Evolutionary conservation across 2,113 vertebrate genomes (phyloP).

Genomic region (Carassius carassius): DNA sequence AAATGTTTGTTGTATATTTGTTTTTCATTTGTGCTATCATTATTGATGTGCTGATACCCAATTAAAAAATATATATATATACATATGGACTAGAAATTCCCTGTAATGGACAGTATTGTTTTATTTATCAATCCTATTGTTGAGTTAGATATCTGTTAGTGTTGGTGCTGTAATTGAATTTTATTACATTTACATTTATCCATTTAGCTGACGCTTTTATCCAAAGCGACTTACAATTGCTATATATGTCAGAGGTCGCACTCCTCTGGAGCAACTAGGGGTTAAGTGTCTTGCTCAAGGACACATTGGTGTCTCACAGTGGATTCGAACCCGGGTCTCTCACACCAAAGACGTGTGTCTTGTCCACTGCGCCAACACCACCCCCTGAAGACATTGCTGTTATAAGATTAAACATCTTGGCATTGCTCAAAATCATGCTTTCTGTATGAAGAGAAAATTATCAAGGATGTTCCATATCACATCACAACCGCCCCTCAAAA

Average conservation of each 20-base stretch:
- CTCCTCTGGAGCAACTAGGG: too few species aligned
- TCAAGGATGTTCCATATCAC: background rate
- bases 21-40: background rate
- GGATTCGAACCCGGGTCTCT: too few species aligned
- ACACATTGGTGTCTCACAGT: too few species aligned
- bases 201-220: too few species aligned
- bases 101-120: background rate
- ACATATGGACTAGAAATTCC: background rate
- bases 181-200: too few species aligned
- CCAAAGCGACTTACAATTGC: too few species aligned
- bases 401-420: constrained; percentile 7
- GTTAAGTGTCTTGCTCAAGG: too few species aligned
- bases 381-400: background rate
- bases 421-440: background rate
- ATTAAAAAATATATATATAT: background rate
- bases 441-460: background rate
- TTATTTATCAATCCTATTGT: background rate
- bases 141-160: background rate
- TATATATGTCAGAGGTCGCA: too few species aligned
- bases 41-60: background rate
- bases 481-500: too few species aligned
- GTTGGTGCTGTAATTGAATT: background rate
- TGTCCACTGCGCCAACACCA: too few species aligned
- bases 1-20: constrained; percentile 7
- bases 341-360: too few species aligned